Evolutionary conservation across 2,113 vertebrate species (phyloP).

Genomic region (Coryphaenoides rupestris): DNA sequence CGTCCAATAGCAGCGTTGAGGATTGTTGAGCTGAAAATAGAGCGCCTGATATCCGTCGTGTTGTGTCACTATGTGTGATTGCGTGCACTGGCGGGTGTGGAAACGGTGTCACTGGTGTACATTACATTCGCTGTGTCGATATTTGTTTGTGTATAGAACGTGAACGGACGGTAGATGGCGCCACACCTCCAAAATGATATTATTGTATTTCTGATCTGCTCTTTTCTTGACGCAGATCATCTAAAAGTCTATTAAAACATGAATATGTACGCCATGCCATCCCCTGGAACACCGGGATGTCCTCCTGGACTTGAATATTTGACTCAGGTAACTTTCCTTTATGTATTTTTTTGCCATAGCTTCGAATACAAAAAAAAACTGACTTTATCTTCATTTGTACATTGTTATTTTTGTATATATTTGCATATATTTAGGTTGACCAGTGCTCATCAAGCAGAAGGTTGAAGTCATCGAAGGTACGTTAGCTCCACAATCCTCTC

Average conservation of each 20-base stretch:
- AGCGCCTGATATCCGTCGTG: constrained; percentile 28
- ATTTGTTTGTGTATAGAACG: constrained; percentile 26
- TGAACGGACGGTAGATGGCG: constrained; percentile 45
- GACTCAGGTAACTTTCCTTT: constrained; percentile 57
- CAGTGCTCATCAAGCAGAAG: constrained; percentile 94
- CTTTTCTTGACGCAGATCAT: no score
- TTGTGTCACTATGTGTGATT: constrained; percentile 1
- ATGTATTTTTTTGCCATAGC: background rate
- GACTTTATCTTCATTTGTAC: background rate
- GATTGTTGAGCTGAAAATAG: background rate
- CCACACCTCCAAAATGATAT: constrained; percentile 26
- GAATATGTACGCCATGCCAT: constrained; percentile 69
- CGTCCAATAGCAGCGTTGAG: constrained; percentile 9
- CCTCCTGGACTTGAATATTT: constrained; percentile 76
- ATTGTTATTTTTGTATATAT: background rate
- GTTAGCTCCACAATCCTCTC: constrained; percentile 17
- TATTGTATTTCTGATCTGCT: no score
- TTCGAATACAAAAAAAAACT: background rate
- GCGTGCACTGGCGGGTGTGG: background rate
- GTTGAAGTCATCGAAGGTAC: constrained; percentile 93
- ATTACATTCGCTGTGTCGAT: background rate
- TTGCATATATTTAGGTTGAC: constrained; percentile 77
- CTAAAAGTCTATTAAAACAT: constrained; percentile 35
- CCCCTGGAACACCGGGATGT: constrained; percentile 64
- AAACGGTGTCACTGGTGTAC: background rate